phyloP scores from a whole-genome alignment of 2,888 invertebrate species.

The Trichogramma dendrolimi region DNA sequence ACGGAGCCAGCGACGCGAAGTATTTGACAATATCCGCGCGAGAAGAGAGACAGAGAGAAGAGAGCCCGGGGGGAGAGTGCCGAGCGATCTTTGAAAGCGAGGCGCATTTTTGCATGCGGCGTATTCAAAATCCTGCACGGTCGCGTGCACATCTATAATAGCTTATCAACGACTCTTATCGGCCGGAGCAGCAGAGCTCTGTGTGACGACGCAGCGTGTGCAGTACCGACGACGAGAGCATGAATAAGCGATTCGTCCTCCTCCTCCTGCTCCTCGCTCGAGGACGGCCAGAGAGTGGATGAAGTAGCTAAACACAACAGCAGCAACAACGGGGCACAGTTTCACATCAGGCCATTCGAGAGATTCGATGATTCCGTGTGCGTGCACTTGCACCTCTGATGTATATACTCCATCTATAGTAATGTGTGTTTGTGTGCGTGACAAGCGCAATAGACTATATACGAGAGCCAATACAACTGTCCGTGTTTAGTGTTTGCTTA shows the following conservation, averaged over 20 bases:
- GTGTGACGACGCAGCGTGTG: neutral
- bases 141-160: conserved; percentile 8
- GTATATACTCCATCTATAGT: too few relatives aligned
- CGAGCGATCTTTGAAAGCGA: too few relatives aligned
- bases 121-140: too few relatives aligned
- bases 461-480: too few relatives aligned
- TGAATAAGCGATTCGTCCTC: conserved; percentile 16
- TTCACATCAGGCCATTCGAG: neutral
- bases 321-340: neutral
- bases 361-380: conserved; percentile 2
- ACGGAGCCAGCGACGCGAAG: too few relatives aligned
- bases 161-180: conserved; percentile 22
- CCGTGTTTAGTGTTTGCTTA: too few relatives aligned
- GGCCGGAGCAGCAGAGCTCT: neutral
- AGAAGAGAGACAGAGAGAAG: too few relatives aligned
- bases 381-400: neutral
- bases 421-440: too few relatives aligned
- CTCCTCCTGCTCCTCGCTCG: neutral
- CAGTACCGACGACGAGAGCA: conserved; percentile 4
- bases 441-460: too few relatives aligned
- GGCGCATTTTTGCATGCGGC: too few relatives aligned
- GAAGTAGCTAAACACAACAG: neutral
- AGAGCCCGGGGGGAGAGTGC: too few relatives aligned
- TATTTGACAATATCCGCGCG: too few relatives aligned
- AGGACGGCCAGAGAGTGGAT: neutral